Evolutionary conservation across 1,140 invertebrate genomes (phyloP), one percentile per base, ranked within the genome.

Genomic region (Drosophila parabipectinata): DNA sequence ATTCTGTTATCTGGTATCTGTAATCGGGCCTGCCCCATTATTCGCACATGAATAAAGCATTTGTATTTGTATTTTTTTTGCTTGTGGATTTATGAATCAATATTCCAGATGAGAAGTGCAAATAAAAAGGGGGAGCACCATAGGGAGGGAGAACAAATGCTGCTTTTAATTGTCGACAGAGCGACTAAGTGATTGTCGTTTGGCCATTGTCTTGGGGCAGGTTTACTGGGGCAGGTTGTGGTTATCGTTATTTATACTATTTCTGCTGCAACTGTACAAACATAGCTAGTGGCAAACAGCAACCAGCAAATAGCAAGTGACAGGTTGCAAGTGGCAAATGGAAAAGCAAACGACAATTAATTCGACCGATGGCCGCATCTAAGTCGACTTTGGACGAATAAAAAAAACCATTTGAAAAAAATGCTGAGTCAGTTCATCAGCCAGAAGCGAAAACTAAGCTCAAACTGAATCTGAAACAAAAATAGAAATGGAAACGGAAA

Each of bases 391-490:
- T 45, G 44, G 47, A 62, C 73, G 68, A 76, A 77, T 61, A 52
- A 51, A 56, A 75, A 64, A 28, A 21, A 64, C 15, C 26, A 50
- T 44, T 12, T 14, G 53, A 59, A 44, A 41, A 72, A 44, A 79
- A 78, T 44, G 61, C 51, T 56, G 76, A 79, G 47, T 58, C 78
- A 81, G 81, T 85, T 81, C 81, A 85, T 85, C 81, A 85, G 69
- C 3, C 59, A 50, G 39, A 53, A 78, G 74, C 69, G 64, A 47
- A 69, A 75, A 21, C 45, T 39, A 9, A 44, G 59, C 63, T 52
- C 30, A 52, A 44, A 26, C 59, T 44, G 68, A 62, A 51, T 50
- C 18, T 32, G 64, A 55, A 72, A 58, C 50, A 34, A 57, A 41
- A 69, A 26, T 28, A 12, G 59, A 56, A 72, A 18, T 18, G 18